Evolutionary conservation across 2,888 invertebrate species (phyloP), one percentile per base, ranked within the genome.

Genomic region (Mayetiola destructor): DNA sequence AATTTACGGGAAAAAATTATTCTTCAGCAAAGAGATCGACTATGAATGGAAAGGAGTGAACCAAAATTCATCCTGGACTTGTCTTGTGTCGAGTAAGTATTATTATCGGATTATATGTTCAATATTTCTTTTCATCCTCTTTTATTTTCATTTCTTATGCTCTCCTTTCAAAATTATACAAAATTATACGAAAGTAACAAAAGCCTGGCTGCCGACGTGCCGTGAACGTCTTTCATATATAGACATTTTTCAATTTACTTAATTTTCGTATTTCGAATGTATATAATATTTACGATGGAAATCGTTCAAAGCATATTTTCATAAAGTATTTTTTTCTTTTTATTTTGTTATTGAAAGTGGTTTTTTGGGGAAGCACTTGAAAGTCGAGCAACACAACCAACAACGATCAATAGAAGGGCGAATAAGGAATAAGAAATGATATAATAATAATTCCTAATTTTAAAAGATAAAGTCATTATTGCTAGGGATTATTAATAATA

Each of bases 301-400:
- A 48, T 27, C 27, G 27, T 48, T 16, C 4, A 48, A 48, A 48
- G n/a, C 48, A 48, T 48, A 48, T 48, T 48, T 48, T 48, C 48
- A 48, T 48, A 48, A 48, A 48, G 48, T n/a, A 48, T 48, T 48
- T 27, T n/a, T n/a, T n/a, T n/a, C n/a, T n/a, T n/a, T n/a, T n/a
- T n/a, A n/a, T n/a, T n/a, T n/a, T n/a, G n/a, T n/a, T n/a, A n/a
- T n/a, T n/a, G n/a, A n/a, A n/a, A n/a, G n/a, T n/a, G n/a, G n/a
- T n/a, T n/a, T n/a, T n/a, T n/a, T n/a, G n/a, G 16, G 27, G 27
- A 14, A 48, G 6, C 23, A 27, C 23, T 42, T 23, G 8, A 14
- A 27, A 23, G 14, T 37, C 37, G 12, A 3, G n/a, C n/a, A 27
- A 48, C 23, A 48, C 23, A 48, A 27, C 14, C 27, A 37, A 37